Conservation (phyloP, 2,113 vertebrate genomes). For the Canis aureus region DNA sequence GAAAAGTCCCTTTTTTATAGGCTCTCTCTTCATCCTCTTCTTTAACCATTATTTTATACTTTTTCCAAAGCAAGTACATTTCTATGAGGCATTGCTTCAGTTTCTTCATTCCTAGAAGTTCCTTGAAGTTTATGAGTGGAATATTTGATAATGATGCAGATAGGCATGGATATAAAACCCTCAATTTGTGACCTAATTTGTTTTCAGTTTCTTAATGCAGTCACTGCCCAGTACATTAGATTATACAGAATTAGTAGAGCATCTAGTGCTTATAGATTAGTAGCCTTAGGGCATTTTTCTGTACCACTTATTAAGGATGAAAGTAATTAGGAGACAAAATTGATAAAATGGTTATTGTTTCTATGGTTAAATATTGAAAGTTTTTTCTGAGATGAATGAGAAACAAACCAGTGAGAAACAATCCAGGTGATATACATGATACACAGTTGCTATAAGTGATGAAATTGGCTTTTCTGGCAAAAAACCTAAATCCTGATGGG, state of each 20-base stretch:
- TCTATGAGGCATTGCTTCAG: slow-evolving; percentile 36
- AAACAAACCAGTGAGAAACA: slow-evolving; percentile 62
- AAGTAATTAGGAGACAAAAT: slow-evolving; percentile 78
- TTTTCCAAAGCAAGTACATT: slow-evolving; percentile 1
- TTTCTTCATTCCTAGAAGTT: background rate
- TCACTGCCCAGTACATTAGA: slow-evolving; percentile 70
- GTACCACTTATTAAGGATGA: slow-evolving; percentile 74
- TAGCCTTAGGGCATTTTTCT: slow-evolving; percentile 66
- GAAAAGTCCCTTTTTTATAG: background rate
- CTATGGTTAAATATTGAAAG: slow-evolving; percentile 68
- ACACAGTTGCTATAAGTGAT: slow-evolving; percentile 73
- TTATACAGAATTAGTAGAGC: slow-evolving; percentile 76
- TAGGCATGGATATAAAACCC: slow-evolving; percentile 75
- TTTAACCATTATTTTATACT: slow-evolving; percentile 14
- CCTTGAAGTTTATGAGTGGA: background rate
- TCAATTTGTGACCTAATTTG: slow-evolving; percentile 81
- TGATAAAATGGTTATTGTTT: slow-evolving; percentile 73
- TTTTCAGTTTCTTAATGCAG: slow-evolving; percentile 82
- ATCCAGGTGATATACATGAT: slow-evolving; percentile 75
- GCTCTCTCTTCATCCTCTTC: background rate
- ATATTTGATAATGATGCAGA: slow-evolving; percentile 73
- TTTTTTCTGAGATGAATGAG: slow-evolving; percentile 61
- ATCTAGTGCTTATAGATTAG: slow-evolving; percentile 65
- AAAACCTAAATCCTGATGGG: background rate
- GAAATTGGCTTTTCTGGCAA: slow-evolving; percentile 65